phyloP scores from a whole-genome alignment of 2,888 invertebrate genomes.

The Xestia sexstrigata region DNA sequence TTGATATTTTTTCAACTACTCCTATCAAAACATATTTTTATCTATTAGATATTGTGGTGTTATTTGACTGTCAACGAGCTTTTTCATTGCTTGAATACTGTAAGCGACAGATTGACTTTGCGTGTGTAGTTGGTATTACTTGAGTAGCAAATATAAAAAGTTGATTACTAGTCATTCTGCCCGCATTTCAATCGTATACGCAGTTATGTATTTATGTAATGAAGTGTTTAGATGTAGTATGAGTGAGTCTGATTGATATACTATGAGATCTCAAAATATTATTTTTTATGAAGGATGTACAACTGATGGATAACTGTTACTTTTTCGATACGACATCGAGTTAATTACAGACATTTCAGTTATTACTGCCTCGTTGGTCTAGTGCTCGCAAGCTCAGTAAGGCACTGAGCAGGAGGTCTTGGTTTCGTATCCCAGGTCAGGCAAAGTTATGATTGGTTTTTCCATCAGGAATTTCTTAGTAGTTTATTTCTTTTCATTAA shows the following conservation, averaged over 20 bases:
- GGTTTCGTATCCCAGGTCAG: not conserved
- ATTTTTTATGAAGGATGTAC: not conserved
- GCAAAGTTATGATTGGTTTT: not conserved
- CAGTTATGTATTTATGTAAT: conserved; percentile 18
- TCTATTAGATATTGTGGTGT: conserved; percentile 30
- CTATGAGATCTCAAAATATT: not conserved
- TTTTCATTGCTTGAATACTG: conserved; percentile 44
- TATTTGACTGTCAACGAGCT: conserved; percentile 28
- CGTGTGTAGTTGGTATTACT: conserved; percentile 46
- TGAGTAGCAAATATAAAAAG: conserved; percentile 45
- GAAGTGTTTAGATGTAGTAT: conserved; percentile 15
- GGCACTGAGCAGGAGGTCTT: not conserved
- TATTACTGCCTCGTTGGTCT: not conserved
- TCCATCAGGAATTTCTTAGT: not conserved
- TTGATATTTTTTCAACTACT: conserved; percentile 59
- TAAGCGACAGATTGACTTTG: conserved; percentile 41
- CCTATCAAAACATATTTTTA: conserved; percentile 43
- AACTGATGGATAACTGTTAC: not conserved
- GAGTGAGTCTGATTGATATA: not conserved
- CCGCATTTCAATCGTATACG: conserved; percentile 31
- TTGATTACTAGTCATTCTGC: conserved; percentile 39
- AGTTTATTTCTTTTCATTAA: too few relatives aligned
- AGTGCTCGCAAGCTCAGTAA: not conserved
- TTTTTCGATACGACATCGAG: not conserved
- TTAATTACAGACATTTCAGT: not conserved